Percentiles rank a stretch among this genome's conserved stretches.
phyloP scores from a whole-genome alignment of 2,888 invertebrate species.

The Vannuccia rotundouncinata region DNA sequence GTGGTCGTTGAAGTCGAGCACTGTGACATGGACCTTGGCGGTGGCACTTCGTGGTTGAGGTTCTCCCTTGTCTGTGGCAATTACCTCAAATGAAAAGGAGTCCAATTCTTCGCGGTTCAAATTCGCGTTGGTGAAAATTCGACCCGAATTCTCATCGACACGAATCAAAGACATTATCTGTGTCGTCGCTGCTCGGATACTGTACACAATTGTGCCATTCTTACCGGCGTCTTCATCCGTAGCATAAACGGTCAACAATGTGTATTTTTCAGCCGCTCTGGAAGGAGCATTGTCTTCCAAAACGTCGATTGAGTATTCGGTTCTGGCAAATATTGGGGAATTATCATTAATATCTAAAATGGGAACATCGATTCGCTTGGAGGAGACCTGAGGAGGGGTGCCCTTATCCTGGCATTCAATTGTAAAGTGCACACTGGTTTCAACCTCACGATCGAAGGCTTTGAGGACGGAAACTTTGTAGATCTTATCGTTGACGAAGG shows the following conservation, averaged over 20 bases:
- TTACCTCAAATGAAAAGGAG: not conserved
- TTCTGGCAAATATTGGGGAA: not conserved
- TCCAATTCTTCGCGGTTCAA: constrained; percentile 28
- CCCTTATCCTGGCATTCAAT: constrained; percentile 9
- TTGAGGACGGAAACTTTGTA: not conserved
- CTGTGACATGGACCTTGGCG: not conserved
- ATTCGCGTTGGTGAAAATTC: not conserved
- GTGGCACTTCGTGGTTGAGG: not conserved
- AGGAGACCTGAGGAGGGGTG: not conserved
- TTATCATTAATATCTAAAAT: constrained; percentile 32
- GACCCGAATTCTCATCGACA: constrained; percentile 8
- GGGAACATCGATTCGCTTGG: constrained; percentile 10
- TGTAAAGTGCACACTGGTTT: not conserved
- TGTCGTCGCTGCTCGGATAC: not conserved
- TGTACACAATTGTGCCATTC: constrained; percentile 14
- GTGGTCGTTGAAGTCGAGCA: constrained; percentile 33
- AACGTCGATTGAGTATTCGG: not conserved
- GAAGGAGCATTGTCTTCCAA: constrained; percentile 18
- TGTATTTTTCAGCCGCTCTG: not conserved
- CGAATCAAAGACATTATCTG: not conserved
- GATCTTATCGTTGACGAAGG: not conserved
- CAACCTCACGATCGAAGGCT: not conserved
- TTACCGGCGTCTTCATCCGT: not conserved
- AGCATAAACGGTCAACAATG: constrained; percentile 6
- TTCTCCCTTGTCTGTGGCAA: constrained; percentile 27